Percentiles rank a stretch among this genome's conserved stretches.
phyloP scores from a whole-genome alignment of 2,797 vertebrate genomes.

The Hydrophis major region DNA sequence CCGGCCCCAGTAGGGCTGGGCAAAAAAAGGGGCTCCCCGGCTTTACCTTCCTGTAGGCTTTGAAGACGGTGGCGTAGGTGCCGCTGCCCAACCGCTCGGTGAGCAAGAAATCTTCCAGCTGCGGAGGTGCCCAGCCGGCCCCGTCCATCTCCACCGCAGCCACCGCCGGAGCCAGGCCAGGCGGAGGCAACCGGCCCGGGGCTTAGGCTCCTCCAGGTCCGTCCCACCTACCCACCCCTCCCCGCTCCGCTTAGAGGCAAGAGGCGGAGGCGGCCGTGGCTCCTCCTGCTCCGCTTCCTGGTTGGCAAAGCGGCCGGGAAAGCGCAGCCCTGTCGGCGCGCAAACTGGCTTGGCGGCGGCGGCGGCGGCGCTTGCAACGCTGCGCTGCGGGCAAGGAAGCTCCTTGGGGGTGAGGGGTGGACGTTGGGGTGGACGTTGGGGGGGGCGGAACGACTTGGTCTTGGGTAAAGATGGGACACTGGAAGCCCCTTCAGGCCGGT shows the following conservation, averaged over 20 bases:
- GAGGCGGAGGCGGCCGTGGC: too few species aligned
- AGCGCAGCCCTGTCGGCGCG: not conserved
- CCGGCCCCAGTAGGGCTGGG: too few species aligned
- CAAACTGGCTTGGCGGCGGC: not conserved
- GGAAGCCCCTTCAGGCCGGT: not conserved
- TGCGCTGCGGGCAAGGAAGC: not conserved
- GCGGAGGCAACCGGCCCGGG: not conserved
- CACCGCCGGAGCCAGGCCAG: not conserved
- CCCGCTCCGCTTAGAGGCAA: too few species aligned
- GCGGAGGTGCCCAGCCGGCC: conserved; percentile 83
- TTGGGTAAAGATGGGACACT: not conserved
- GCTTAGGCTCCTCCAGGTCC: not conserved
- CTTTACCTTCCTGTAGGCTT: conserved; percentile 87
- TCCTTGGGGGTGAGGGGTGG: too few species aligned
- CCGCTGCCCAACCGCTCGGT: conserved; percentile 91
- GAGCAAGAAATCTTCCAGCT: conserved; percentile 85
- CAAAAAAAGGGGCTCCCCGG: too few species aligned
- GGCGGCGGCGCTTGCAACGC: not conserved
- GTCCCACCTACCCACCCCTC: too few species aligned
- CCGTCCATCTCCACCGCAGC: conserved; percentile 75
- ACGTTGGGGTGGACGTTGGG: too few species aligned
- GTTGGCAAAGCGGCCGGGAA: not conserved
- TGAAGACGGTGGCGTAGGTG: conserved; percentile 92
- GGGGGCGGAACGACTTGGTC: too few species aligned
- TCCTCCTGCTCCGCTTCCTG: not conserved